These are phyloP conservation scores for Rhinogobius similis DNA, from an alignment of 2,113 vertebrate species.

Conservation along the genomic window DNA sequence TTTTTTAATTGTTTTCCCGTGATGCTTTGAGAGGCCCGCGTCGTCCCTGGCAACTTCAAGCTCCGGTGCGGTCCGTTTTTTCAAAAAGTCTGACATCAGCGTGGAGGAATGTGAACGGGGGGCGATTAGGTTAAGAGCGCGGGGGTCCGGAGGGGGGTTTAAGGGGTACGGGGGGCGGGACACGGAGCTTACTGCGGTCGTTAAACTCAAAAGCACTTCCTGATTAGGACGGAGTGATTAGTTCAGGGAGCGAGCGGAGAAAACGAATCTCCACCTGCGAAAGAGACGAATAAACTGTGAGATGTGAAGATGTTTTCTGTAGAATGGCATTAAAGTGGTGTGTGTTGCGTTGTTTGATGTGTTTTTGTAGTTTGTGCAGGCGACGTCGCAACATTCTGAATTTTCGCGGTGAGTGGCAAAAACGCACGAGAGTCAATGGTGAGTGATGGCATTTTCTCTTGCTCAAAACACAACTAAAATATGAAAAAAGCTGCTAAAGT, in stretches of 20 bases:
- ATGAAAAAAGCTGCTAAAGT: too few species aligned
- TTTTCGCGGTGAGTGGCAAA: too few species aligned
- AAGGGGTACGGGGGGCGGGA: neutral
- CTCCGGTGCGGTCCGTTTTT: slow-evolving; percentile 70
- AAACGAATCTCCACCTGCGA: neutral
- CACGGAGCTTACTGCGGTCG: neutral
- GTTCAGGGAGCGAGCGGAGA: neutral
- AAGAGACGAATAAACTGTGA: neutral
- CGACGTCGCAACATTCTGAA: too few species aligned
- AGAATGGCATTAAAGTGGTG: too few species aligned
- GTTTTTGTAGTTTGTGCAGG: too few species aligned
- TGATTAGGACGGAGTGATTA: neutral
- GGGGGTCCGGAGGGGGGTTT: neutral
- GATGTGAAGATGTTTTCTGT: too few species aligned
- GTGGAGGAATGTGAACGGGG: slow-evolving; percentile 82
- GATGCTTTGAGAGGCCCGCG: slow-evolving; percentile 93
- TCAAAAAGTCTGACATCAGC: slow-evolving; percentile 91
- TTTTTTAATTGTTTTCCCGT: slow-evolving; percentile 98
- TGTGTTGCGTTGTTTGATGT: too few species aligned
- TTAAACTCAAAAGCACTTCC: neutral
- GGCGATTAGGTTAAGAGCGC: slow-evolving; percentile 59
- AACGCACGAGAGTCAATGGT: too few species aligned
- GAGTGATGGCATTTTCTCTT: too few species aligned
- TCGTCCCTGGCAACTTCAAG: slow-evolving; percentile 83
- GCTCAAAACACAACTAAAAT: too few species aligned